These are phyloP conservation scores for Platorchestia sp. DNA, from an alignment of 1,140 invertebrate species.

Conservation along the genomic window DNA sequence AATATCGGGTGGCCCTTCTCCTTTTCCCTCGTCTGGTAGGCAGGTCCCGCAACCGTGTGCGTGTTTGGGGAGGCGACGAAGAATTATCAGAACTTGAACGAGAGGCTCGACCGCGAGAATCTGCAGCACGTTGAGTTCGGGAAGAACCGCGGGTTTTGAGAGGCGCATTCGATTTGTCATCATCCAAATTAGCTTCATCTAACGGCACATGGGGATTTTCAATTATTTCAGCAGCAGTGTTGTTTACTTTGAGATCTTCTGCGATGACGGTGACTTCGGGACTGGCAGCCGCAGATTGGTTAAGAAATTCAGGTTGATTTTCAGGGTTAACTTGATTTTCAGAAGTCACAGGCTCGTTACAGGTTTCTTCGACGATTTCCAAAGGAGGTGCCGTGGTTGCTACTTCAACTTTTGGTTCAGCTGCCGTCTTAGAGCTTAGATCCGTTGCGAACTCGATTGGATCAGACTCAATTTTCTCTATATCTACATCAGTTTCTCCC, in stretches of 20 bases:
- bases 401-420: background rate
- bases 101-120: constrained; percentile 14
- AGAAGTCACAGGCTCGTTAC: background rate
- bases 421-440: constrained; percentile 3
- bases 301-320: background rate
- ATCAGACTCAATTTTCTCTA: constrained; percentile 37
- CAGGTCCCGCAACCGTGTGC: background rate
- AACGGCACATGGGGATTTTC: background rate
- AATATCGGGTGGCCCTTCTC: background rate
- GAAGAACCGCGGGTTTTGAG: constrained; percentile 6
- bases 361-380: background rate
- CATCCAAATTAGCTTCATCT: background rate
- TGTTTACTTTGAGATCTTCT: background rate
- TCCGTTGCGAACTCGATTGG: background rate
- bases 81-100: constrained; percentile 44
- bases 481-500: constrained; percentile 18
- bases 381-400: background rate
- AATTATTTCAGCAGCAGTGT: background rate
- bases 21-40: constrained; percentile 9
- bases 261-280: constrained; percentile 17
- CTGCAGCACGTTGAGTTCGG: background rate
- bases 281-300: background rate
- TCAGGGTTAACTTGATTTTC: background rate
- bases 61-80: constrained; percentile 4
- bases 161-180: background rate